Evolutionary conservation across 1,140 invertebrate species (phyloP), one percentile per base, ranked within the genome.

Genomic region (Lanistes nyassanus): DNA sequence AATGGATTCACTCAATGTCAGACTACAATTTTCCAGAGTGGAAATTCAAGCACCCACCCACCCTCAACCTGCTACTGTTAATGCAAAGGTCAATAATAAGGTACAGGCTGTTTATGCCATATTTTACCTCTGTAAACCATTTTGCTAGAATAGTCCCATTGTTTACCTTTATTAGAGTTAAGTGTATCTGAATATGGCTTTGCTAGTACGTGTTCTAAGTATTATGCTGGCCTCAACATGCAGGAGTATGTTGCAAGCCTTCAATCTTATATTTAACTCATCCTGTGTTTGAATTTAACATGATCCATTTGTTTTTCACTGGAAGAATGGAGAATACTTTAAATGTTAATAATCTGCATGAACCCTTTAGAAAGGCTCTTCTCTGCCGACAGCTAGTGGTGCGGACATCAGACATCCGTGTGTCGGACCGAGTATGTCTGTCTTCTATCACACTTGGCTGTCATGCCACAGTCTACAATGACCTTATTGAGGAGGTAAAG

Each of bases 371-470:
- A n/a, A n/a, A n/a, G n/a, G n/a, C n/a, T n/a, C n/a, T n/a, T 78
- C 53, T 74, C 64, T 78, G 16, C 68, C 79, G 83, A 66, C 75
- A 89, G 87, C 80, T 87, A 78, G 79, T 83, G 26, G 85, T 88
- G 9, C 76, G 84, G 47, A 84, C 87, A 66, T 88, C 87, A 55
- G 88, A 89, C 79, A 81, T 89, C 29, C 79, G 87, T 23, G 87
- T 89, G 64, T 88, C 88, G 29, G 88, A 88, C 73, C 75, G 87
- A 73, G 84, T 89, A 4, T 86, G 87, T 74, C 83, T 88, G 81
- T 87, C 85, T 29, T 85, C 84, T 23, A 83, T 88, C 19, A 88
- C 86, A 0, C 80, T 88, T 0, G 77, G 84, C 47, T 78, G 82
- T 60, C 82, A 83, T 76, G 77, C 82, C 26, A 85, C 88, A 34